phyloP scores from a whole-genome alignment of 1,140 invertebrate genomes.

The Aradophagus sp. region DNA sequence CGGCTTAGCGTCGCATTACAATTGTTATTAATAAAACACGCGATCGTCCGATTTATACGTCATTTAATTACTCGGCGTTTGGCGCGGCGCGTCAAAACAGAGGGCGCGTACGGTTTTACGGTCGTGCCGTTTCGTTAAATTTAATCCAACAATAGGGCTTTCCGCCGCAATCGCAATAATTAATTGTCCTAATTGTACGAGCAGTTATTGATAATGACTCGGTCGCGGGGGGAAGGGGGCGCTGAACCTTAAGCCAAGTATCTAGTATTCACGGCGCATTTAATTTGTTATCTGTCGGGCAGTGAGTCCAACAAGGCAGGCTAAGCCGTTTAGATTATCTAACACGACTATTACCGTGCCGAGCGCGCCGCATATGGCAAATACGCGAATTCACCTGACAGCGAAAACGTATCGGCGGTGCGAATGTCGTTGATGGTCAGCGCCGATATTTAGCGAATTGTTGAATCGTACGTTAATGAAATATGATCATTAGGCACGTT shows the following conservation, averaged over 20 bases:
- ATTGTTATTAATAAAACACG: no score
- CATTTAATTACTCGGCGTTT: no score
- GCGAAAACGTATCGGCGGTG: no score
- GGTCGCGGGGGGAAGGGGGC: not conserved
- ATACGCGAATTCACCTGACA: not conserved
- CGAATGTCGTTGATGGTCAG: no score
- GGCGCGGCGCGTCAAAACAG: no score
- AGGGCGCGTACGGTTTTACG: no score
- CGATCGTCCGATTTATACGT: no score
- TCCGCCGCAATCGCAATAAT: conserved; percentile 7
- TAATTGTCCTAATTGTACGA: conserved; percentile 33
- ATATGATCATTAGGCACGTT: no score
- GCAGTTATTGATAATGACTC: conserved; percentile 32
- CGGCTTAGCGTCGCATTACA: no score
- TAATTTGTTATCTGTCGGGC: conserved; percentile 38
- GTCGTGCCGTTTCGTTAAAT: conserved; percentile 11
- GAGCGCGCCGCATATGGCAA: conserved; percentile 8
- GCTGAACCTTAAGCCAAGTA: conserved; percentile 16
- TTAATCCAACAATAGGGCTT: conserved; percentile 19
- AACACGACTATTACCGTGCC: conserved; percentile 37
- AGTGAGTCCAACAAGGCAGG: conserved; percentile 27
- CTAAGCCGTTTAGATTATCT: conserved; percentile 51
- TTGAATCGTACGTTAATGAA: no score
- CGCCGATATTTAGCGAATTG: no score
- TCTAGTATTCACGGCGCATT: conserved; percentile 30